These are phyloP conservation scores for Meteorus cinctellus DNA, from an alignment of 2,888 invertebrate species.

Conservation along the genomic window DNA sequence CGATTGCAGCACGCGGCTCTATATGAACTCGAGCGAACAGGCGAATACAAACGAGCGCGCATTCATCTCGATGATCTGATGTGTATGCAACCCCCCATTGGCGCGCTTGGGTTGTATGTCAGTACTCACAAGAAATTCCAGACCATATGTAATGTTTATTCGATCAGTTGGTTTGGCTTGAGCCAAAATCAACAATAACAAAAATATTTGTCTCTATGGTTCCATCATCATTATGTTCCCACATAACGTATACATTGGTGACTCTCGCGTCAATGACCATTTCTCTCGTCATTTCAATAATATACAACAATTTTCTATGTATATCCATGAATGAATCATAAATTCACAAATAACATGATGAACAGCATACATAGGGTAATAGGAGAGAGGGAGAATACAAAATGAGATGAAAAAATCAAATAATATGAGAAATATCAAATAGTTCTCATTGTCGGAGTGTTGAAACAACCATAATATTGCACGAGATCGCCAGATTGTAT, in stretches of 20 bases:
- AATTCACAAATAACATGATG: not conserved
- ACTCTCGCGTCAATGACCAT: too few relatives aligned
- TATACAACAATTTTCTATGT: too few relatives aligned
- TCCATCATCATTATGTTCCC: not conserved
- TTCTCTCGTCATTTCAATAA: too few relatives aligned
- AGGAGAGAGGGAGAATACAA: not conserved
- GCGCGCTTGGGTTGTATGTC: not conserved
- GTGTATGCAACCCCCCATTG: slow-evolving; percentile 25
- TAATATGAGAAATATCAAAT: slow-evolving; percentile 53
- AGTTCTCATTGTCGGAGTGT: slow-evolving; percentile 54
- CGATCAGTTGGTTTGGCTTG: not conserved
- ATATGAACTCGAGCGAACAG: not conserved
- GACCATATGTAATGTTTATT: not conserved
- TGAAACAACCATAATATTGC: slow-evolving; percentile 46
- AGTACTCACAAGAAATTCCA: slow-evolving; percentile 31
- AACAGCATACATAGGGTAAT: not conserved
- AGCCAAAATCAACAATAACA: not conserved
- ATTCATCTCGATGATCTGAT: slow-evolving; percentile 8
- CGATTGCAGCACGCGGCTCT: slow-evolving; percentile 27
- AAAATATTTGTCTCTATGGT: slow-evolving; percentile 28
- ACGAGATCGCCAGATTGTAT: slow-evolving; percentile 29
- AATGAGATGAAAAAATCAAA: slow-evolving; percentile 14
- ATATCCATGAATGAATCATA: too few relatives aligned
- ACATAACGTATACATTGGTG: not conserved
- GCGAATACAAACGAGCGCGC: not conserved